Conservation (phyloP, 1,140 invertebrate species). For the Lordiphosa clarofinis region DNA sequence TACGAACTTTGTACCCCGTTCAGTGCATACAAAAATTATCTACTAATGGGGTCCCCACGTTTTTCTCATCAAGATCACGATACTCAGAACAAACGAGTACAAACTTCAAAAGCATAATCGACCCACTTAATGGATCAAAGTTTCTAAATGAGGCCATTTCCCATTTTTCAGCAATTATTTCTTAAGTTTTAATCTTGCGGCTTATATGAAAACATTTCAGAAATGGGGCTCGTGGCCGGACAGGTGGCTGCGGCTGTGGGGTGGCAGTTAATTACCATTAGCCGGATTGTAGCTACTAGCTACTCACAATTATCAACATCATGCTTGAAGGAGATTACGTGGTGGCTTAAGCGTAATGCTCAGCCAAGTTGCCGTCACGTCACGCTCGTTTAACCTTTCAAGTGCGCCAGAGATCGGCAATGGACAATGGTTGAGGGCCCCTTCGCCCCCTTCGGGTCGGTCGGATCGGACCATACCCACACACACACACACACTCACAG, state of each 20-base stretch:
- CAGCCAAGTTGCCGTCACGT: constrained; percentile 29
- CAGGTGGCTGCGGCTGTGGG: not conserved
- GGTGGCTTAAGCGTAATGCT: constrained; percentile 20
- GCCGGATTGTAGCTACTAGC: constrained; percentile 1
- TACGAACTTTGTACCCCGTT: too few species aligned
- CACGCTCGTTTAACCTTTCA: constrained; percentile 58
- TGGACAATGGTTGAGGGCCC: constrained; percentile 1
- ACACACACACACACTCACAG: constrained; percentile 13
- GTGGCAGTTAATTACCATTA: constrained; percentile 39
- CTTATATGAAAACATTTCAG: constrained; percentile 29
- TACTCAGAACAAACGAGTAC: too few species aligned
- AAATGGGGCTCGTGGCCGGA: not conserved
- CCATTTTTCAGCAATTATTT: too few species aligned
- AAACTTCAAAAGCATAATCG: too few species aligned
- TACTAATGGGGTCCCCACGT: too few species aligned
- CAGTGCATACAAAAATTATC: too few species aligned
- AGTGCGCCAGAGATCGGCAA: constrained; percentile 44
- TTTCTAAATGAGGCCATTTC: too few species aligned
- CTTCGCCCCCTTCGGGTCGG: too few species aligned
- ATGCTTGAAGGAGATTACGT: constrained; percentile 21
- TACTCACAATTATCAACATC: constrained; percentile 15
- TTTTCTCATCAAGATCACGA: too few species aligned
- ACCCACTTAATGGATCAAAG: too few species aligned
- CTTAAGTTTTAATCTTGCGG: constrained; percentile 5
- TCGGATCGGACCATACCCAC: too few species aligned